Evolutionary conservation across 2,113 vertebrate species (phyloP).

Genomic region (Oncorhynchus nerka): DNA sequence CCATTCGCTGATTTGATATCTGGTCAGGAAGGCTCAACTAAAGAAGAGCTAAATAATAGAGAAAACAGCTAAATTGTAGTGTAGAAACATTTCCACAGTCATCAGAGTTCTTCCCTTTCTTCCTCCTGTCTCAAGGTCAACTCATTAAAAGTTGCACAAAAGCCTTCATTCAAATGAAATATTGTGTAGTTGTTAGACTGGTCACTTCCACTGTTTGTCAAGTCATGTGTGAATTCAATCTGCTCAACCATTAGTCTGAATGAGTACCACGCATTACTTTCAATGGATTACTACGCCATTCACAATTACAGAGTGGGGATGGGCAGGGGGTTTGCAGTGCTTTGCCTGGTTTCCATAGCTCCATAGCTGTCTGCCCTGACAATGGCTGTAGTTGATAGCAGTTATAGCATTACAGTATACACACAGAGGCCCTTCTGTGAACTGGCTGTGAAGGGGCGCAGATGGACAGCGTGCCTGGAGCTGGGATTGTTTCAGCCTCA

Average conservation of each 20-base stretch:
- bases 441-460: constrained; percentile 18
- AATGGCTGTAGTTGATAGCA: neutral
- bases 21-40: too few species aligned
- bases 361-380: neutral
- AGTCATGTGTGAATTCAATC: too few species aligned
- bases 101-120: neutral
- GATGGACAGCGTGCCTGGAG: constrained; percentile 39
- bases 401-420: neutral
- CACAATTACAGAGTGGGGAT: too few species aligned
- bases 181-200: too few species aligned
- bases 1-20: too few species aligned
- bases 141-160: neutral
- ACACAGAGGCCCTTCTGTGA: neutral
- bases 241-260: too few species aligned
- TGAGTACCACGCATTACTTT: too few species aligned
- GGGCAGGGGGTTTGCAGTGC: too few species aligned
- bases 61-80: neutral
- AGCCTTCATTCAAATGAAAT: neutral
- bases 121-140: neutral
- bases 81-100: neutral
- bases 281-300: too few species aligned
- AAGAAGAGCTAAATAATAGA: too few species aligned
- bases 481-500: constrained; percentile 31
- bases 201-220: too few species aligned
- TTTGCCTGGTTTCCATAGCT: too few species aligned